Evolutionary conservation across 2,797 vertebrate genomes (phyloP).

Genomic region (Potorous gilbertii): DNA sequence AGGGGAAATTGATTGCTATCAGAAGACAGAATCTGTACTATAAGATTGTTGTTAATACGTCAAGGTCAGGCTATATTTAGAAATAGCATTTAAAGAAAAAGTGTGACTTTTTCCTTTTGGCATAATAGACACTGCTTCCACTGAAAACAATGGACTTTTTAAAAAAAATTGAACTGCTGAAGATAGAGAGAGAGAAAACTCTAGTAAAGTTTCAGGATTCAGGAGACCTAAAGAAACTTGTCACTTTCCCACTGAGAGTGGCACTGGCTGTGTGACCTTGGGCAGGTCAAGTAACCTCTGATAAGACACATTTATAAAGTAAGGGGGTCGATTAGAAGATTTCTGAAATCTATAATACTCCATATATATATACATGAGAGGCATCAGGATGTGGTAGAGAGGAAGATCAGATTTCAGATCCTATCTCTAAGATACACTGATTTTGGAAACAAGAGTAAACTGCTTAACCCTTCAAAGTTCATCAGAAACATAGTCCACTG

Average conservation of each 20-base stretch:
- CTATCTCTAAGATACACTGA: background rate
- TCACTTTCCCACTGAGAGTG: too few species aligned
- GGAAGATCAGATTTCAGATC: background rate
- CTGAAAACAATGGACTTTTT: background rate
- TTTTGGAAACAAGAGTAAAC: background rate
- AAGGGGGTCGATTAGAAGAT: background rate
- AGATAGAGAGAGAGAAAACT: background rate
- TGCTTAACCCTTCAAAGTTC: background rate
- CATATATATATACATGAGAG: background rate
- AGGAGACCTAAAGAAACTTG: background rate
- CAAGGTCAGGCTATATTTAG: background rate
- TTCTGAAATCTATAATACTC: background rate
- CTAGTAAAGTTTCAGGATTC: background rate
- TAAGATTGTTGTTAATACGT: background rate
- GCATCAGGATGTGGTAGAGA: background rate
- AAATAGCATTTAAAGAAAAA: background rate
- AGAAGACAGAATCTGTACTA: background rate
- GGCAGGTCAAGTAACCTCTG: background rate
- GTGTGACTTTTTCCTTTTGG: background rate
- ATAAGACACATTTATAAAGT: background rate
- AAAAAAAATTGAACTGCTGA: background rate
- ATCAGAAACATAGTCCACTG: background rate
- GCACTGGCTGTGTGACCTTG: too few species aligned
- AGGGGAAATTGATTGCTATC: conserved; percentile 7
- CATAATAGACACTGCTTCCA: background rate